Conservation (phyloP, 1,140 invertebrate species). For the Cherax quadricarinatus region DNA sequence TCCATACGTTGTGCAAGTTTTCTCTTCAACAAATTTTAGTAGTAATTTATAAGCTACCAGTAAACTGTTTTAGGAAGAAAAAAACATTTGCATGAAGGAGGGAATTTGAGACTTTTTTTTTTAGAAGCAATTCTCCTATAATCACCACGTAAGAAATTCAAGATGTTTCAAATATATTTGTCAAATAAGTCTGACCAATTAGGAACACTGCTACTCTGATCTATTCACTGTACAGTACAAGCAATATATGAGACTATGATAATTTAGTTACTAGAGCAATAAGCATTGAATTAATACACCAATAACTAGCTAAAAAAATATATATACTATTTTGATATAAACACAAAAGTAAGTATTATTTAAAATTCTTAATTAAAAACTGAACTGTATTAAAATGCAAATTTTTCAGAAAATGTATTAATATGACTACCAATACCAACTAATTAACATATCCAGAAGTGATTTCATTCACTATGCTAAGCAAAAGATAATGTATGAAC, state of each 20-base stretch:
- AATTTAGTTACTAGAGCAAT: not conserved
- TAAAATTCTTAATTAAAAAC: not conserved
- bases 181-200: not conserved
- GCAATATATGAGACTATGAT: not conserved
- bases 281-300: not conserved
- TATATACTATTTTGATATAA: too few species aligned
- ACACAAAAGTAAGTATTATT: too few species aligned
- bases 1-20: too few species aligned
- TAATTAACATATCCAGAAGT: not conserved
- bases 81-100: not conserved
- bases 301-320: too few species aligned
- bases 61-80: too few species aligned
- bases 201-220: not conserved
- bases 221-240: not conserved
- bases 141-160: not conserved
- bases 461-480: not conserved
- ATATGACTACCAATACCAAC: not conserved
- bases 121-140: not conserved
- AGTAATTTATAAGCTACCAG: too few species aligned
- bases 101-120: not conserved
- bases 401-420: not conserved
- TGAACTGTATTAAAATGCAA: not conserved
- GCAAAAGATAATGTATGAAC: not conserved
- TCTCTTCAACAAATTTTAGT: too few species aligned
- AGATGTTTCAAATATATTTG: not conserved